These are phyloP conservation scores for Drosophila crucigera DNA, from an alignment of 2,888 invertebrate species.

Conservation along the genomic window DNA sequence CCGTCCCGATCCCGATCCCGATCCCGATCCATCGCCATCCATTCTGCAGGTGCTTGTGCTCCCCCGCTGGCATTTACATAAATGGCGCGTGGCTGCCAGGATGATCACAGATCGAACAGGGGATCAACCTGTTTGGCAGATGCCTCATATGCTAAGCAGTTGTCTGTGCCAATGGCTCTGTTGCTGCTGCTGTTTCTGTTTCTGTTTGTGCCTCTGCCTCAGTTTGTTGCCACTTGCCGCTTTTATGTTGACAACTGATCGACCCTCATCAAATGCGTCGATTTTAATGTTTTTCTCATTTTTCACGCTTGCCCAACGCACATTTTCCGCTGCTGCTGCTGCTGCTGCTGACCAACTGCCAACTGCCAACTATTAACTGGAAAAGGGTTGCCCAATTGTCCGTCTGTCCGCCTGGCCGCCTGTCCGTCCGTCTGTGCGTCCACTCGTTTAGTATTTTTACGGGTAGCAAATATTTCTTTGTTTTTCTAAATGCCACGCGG, in stretches of 20 bases:
- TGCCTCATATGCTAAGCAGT: slow-evolving; percentile 26
- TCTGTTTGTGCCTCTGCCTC: background rate
- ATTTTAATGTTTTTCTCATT: slow-evolving; percentile 71
- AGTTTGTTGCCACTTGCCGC: slow-evolving; percentile 29
- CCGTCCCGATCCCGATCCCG: too few relatives aligned
- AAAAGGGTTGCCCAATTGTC: slow-evolving; percentile 53
- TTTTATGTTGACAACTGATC: slow-evolving; percentile 65
- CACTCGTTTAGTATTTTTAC: slow-evolving; percentile 12
- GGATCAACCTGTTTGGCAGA: slow-evolving; percentile 49
- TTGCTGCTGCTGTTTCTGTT: background rate
- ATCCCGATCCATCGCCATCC: slow-evolving; percentile 1
- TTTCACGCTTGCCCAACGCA: slow-evolving; percentile 63
- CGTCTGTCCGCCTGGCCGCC: background rate
- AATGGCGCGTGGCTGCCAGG: slow-evolving; percentile 55
- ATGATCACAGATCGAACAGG: slow-evolving; percentile 3
- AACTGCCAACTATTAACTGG: slow-evolving; percentile 8
- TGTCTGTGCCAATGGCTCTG: background rate
- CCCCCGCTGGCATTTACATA: slow-evolving; percentile 57
- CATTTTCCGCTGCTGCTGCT: slow-evolving; percentile 53
- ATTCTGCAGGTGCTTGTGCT: slow-evolving; percentile 38
- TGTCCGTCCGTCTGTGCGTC: background rate
- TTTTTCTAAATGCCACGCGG: slow-evolving; percentile 40
- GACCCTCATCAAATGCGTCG: slow-evolving; percentile 74
- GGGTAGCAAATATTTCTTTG: slow-evolving; percentile 23
- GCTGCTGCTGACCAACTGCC: slow-evolving; percentile 58